A percentile compares a stretch with the other conserved stretches of the same genome.
These are phyloP conservation scores for Cryptocephalus moraei DNA, from an alignment of 2,888 invertebrate genomes.

Conservation along the genomic window DNA sequence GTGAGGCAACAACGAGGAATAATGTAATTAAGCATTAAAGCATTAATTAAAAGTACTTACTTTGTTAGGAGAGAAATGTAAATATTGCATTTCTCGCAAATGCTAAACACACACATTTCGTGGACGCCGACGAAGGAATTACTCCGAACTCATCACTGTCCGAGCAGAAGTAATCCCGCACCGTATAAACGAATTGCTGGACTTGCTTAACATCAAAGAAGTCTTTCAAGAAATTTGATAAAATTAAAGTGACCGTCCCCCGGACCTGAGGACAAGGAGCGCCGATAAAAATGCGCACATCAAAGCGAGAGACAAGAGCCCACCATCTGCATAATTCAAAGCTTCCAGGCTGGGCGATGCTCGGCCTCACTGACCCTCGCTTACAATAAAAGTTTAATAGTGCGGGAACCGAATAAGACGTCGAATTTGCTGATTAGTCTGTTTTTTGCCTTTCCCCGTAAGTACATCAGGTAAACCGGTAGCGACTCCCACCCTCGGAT, in stretches of 20 bases:
- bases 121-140: too few species aligned
- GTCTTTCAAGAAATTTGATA: neutral
- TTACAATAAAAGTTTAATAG: neutral
- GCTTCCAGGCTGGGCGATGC: neutral
- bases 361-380: neutral
- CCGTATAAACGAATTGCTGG: neutral
- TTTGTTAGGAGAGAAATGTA: too few species aligned
- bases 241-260: neutral
- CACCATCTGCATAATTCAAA: neutral
- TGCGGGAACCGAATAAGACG: neutral
- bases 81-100: too few species aligned
- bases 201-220: neutral
- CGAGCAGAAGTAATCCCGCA: too few species aligned
- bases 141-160: too few species aligned
- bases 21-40: too few species aligned
- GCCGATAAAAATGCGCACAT: neutral
- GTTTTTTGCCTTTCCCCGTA: neutral
- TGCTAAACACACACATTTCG: too few species aligned
- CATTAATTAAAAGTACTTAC: too few species aligned
- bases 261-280: neutral
- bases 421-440: neutral
- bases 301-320: neutral
- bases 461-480: too few species aligned
- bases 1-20: too few species aligned
- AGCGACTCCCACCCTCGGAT: too few species aligned